These are phyloP conservation scores for Mareca strepera DNA, from an alignment of 2,797 vertebrate species.

Conservation along the genomic window DNA sequence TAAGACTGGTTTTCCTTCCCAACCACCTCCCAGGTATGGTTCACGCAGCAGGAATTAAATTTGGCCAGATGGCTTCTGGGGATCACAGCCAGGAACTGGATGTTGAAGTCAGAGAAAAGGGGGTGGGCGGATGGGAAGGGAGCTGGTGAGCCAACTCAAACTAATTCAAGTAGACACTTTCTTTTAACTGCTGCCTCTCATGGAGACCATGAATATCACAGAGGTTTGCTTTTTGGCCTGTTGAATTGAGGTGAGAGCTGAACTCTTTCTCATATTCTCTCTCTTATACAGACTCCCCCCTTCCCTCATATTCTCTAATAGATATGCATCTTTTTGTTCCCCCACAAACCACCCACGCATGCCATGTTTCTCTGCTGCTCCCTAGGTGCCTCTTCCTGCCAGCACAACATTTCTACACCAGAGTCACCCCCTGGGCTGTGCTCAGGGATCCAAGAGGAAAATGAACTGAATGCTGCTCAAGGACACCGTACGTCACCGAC, in stretches of 20 bases:
- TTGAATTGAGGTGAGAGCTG: neutral
- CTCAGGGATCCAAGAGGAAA: neutral
- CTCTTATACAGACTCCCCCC: neutral
- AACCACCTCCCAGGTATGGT: neutral
- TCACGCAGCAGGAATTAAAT: conserved; percentile 16
- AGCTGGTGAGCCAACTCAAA: neutral
- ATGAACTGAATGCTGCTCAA: neutral
- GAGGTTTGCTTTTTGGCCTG: neutral
- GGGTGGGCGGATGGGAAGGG: neutral
- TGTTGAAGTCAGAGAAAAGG: neutral
- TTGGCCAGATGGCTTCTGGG: neutral
- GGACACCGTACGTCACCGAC: neutral
- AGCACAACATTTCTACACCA: neutral
- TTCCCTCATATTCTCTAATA: neutral
- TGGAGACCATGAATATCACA: neutral
- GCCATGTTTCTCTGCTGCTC: neutral
- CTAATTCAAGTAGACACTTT: neutral
- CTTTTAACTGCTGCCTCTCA: neutral
- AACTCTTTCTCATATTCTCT: neutral
- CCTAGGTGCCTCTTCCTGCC: neutral
- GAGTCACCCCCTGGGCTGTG: neutral
- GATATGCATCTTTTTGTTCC: neutral
- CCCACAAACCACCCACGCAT: neutral
- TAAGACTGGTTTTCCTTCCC: neutral
- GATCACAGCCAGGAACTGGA: conserved; percentile 1